A percentile compares a stretch with the other conserved stretches of the same genome.
Conservation (phyloP, 2,113 vertebrate species). For the Tupaia chinensis region DNA sequence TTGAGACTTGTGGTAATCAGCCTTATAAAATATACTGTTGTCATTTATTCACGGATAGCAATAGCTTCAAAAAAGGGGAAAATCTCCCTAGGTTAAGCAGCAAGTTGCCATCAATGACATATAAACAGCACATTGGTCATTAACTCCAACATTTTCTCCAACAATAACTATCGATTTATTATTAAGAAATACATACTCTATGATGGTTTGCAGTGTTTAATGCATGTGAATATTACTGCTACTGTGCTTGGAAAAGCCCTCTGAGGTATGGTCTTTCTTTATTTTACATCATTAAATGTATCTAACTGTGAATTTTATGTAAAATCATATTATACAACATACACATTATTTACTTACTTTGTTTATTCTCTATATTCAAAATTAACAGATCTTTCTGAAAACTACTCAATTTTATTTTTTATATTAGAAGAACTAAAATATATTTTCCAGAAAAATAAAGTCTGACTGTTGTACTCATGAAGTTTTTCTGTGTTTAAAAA, state of each 20-base stretch:
- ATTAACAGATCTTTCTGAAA: slow-evolving; percentile 11
- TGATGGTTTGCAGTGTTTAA: neutral
- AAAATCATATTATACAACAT: neutral
- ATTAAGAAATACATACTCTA: neutral
- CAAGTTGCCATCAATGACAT: neutral
- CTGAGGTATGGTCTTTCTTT: neutral
- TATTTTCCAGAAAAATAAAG: slow-evolving; percentile 24
- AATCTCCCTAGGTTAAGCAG: neutral
- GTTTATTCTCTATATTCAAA: slow-evolving; percentile 25
- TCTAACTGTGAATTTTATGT: slow-evolving; percentile 62
- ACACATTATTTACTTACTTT: neutral
- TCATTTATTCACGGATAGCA: neutral
- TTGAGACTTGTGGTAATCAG: neutral
- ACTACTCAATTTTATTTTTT: slow-evolving; percentile 62
- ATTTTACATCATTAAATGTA: slow-evolving; percentile 36
- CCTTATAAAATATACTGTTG: neutral
- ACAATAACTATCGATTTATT: neutral
- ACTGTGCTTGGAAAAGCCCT: neutral
- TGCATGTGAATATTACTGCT: neutral
- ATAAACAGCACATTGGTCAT: neutral
- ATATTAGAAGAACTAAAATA: slow-evolving; percentile 44
- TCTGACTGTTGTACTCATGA: neutral
- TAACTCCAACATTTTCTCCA: neutral
- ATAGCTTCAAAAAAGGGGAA: neutral
- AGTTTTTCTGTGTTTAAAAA: neutral